Evolutionary conservation across 2,888 invertebrate species (phyloP).

Genomic region (Asteroscopus sphinx): DNA sequence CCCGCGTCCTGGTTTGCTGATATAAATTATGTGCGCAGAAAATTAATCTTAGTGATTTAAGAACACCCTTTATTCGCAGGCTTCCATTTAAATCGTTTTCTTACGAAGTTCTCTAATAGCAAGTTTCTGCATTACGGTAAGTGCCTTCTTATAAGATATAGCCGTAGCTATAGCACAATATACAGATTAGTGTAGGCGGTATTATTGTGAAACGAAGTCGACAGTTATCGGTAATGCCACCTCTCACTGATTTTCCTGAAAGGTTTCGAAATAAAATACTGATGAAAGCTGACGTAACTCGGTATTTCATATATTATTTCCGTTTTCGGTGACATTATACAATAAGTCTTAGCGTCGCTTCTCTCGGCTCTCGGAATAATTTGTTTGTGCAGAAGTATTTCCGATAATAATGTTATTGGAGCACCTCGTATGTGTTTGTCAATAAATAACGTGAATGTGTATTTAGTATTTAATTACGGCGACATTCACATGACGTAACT

Average conservation of each 20-base stretch:
- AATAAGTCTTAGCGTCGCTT: conserved; percentile 18
- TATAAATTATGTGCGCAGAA: conserved; percentile 87
- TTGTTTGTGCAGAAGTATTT: conserved; percentile 30
- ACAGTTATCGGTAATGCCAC: conserved; percentile 56
- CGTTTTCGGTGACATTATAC: conserved; percentile 54
- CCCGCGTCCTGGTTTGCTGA: conserved; percentile 84
- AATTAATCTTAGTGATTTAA: conserved; percentile 87
- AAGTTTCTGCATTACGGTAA: conserved; percentile 48
- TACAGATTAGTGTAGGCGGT: conserved; percentile 27
- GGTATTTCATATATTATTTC: conserved; percentile 51
- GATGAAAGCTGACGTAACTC: conserved; percentile 50
- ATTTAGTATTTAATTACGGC: conserved; percentile 63
- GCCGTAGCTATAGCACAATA: conserved; percentile 5
- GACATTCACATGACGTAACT: conserved; percentile 60
- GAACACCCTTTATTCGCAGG: conserved; percentile 77
- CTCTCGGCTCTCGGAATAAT: conserved; percentile 20
- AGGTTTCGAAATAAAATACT: conserved; percentile 57
- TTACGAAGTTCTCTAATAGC: conserved; percentile 53
- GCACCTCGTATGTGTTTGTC: conserved; percentile 16
- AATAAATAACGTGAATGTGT: conserved; percentile 41
- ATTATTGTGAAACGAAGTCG: conserved; percentile 29
- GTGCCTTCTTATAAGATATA: conserved; percentile 29
- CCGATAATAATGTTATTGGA: conserved; percentile 38
- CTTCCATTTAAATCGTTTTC: conserved; percentile 66
- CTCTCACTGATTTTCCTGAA: conserved; percentile 35